phyloP scores from a whole-genome alignment of 2,888 invertebrate species.

The Halocaridina rubra region DNA sequence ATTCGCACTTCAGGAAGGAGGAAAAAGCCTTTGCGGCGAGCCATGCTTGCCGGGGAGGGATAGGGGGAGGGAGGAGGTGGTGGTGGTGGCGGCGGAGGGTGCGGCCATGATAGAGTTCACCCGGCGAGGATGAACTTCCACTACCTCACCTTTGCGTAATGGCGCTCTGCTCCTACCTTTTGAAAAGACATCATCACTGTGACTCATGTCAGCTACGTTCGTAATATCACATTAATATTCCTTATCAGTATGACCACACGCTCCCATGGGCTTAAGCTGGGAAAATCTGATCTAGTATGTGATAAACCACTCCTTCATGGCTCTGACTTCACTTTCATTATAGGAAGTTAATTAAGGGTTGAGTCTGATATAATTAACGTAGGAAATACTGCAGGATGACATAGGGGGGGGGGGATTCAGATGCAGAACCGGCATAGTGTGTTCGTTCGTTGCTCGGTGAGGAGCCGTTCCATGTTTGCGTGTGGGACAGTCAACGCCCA shows the following conservation, averaged over 20 bases:
- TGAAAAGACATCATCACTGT: background rate
- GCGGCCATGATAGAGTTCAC: conserved; percentile 31
- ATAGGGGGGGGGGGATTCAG: background rate
- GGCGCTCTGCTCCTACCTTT: background rate
- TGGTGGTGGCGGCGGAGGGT: background rate
- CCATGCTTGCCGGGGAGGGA: background rate
- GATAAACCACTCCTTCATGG: too few species aligned
- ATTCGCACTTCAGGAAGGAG: background rate
- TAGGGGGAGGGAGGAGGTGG: background rate
- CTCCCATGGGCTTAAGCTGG: too few species aligned
- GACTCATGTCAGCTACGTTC: background rate
- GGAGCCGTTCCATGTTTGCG: background rate
- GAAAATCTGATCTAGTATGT: too few species aligned
- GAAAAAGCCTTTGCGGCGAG: background rate
- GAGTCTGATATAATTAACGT: background rate
- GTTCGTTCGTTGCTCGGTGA: background rate
- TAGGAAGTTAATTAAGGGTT: background rate
- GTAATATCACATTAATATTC: background rate
- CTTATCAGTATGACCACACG: too few species aligned
- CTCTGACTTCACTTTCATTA: too few species aligned
- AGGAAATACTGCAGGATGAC: background rate
- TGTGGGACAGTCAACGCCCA: background rate
- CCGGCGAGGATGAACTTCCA: background rate
- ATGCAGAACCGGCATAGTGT: conserved; percentile 9
- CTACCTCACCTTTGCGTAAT: background rate